phyloP scores from a whole-genome alignment of 1,140 invertebrate genomes.

The Conus betulinus region DNA sequence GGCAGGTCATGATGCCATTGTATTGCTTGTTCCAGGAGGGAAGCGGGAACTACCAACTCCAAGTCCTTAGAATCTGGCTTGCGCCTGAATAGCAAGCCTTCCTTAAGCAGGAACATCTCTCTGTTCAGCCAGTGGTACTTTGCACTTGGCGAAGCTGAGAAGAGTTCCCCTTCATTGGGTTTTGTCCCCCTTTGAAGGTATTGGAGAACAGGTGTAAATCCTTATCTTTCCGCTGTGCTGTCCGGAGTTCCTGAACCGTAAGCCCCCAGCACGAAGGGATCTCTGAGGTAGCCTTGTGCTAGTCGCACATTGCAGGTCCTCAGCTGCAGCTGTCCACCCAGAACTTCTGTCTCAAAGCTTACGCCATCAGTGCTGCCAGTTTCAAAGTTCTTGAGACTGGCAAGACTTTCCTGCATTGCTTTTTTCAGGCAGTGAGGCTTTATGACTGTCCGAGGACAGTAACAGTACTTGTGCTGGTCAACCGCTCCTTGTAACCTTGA shows the following conservation, averaged over 20 bases:
- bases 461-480: too few relatives aligned
- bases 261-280: too few relatives aligned
- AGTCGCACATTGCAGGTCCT: too few relatives aligned
- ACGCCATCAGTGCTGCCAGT: too few relatives aligned
- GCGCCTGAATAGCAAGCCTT: neutral
- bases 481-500: too few relatives aligned
- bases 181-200: neutral
- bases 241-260: neutral
- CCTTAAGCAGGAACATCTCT: neutral
- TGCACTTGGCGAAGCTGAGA: neutral
- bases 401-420: too few relatives aligned
- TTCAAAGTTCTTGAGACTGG: too few relatives aligned
- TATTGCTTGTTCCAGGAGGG: neutral
- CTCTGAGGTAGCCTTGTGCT: too few relatives aligned
- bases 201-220: neutral
- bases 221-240: neutral
- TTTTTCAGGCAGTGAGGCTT: too few relatives aligned
- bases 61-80: neutral
- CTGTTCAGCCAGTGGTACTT: neutral
- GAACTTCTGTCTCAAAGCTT: too few relatives aligned
- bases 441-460: too few relatives aligned
- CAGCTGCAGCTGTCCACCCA: too few relatives aligned
- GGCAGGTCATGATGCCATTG: neutral
- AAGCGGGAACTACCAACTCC: neutral
- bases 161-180: neutral